A percentile compares a stretch with the other conserved stretches of the same genome.
Evolutionary conservation across 2,797 vertebrate genomes (phyloP).

Genomic region (Antrozous pallidus): DNA sequence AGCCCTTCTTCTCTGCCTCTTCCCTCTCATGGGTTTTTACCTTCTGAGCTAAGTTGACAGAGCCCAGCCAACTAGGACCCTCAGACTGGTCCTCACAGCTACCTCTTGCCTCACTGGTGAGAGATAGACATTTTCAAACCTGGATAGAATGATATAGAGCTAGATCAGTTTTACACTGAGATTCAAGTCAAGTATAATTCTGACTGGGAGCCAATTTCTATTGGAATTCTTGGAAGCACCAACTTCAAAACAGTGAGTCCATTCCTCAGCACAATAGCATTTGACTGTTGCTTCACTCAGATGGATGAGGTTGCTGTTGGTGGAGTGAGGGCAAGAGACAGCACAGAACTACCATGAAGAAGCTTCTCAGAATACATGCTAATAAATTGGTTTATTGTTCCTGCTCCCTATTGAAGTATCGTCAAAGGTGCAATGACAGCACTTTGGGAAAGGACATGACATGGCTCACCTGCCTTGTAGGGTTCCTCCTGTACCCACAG

Average conservation of each 20-base stretch:
- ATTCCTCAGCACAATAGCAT: neutral
- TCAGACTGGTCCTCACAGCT: neutral
- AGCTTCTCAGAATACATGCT: neutral
- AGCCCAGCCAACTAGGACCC: neutral
- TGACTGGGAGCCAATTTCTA: neutral
- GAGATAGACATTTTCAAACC: neutral
- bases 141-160: neutral
- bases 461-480: neutral
- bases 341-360: neutral
- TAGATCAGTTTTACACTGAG: neutral
- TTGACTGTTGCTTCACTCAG: neutral
- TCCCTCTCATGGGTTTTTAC: neutral
- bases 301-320: neutral
- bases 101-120: neutral
- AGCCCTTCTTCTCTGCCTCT: fast-evolving
- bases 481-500: neutral
- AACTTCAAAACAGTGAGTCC: neutral
- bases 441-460: fast-evolving
- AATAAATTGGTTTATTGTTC: neutral
- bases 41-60: neutral
- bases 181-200: neutral
- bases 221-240: neutral
- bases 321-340: neutral
- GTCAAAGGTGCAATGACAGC: fast-evolving
- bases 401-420: neutral